A percentile compares a stretch with the other conserved stretches of the same genome.
Evolutionary conservation across 2,888 invertebrate species (phyloP).

Genomic region (Sesamia inferens): DNA sequence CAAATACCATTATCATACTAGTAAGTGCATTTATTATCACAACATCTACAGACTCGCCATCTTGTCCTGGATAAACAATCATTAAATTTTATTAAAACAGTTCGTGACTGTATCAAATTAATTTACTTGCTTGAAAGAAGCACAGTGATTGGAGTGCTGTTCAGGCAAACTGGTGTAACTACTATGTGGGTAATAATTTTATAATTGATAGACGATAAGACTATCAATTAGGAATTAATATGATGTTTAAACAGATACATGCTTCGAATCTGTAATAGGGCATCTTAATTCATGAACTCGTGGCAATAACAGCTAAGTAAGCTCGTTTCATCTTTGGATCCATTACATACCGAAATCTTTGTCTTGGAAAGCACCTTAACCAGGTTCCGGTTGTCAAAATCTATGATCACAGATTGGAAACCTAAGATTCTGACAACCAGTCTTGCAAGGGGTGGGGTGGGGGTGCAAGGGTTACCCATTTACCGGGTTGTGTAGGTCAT

Average conservation of each 20-base stretch:
- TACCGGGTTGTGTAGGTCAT: neutral
- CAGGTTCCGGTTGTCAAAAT: neutral
- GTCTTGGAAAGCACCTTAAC: neutral
- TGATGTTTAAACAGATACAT: constrained; percentile 13
- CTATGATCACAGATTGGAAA: neutral
- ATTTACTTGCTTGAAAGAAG: constrained; percentile 38
- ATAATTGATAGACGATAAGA: constrained; percentile 5
- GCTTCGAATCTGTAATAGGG: neutral
- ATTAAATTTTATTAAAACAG: constrained; percentile 39
- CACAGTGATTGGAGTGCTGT: constrained; percentile 17
- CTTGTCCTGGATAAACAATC: constrained; percentile 38
- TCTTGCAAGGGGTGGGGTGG: neutral
- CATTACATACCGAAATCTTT: neutral
- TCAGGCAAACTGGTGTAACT: constrained; percentile 32
- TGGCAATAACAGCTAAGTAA: neutral
- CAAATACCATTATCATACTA: constrained; percentile 7
- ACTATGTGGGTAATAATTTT: constrained; percentile 17
- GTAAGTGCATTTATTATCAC: constrained; percentile 29
- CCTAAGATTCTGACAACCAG: neutral
- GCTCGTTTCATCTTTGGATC: neutral
- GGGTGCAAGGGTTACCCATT: neutral
- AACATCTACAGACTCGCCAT: constrained; percentile 15
- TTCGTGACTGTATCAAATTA: constrained; percentile 49
- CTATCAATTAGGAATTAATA: constrained; percentile 19
- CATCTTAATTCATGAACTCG: neutral